Evolutionary conservation across 2,888 invertebrate species (phyloP).

Genomic region (Morinoia aosen): DNA sequence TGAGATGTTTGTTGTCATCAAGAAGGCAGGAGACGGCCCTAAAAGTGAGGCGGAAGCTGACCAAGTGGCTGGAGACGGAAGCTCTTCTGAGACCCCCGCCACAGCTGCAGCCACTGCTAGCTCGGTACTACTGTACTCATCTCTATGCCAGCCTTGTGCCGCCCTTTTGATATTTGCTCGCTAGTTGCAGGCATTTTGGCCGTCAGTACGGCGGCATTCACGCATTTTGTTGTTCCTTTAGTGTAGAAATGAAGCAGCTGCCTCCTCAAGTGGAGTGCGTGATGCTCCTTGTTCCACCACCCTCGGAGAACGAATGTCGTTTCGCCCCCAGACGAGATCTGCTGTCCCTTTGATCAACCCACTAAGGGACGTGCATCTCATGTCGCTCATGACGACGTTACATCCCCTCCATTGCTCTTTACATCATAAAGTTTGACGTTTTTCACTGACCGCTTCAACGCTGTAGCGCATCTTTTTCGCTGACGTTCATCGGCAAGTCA

Average conservation of each 20-base stretch:
- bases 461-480: constrained; percentile 18
- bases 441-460: background rate
- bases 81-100: background rate
- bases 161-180: constrained; percentile 42
- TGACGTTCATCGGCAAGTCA: background rate
- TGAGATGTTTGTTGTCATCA: constrained; percentile 29
- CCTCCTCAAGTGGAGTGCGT: background rate
- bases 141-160: constrained; percentile 13
- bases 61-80: background rate
- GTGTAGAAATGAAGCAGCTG: background rate
- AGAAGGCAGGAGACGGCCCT: constrained; percentile 26
- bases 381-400: background rate
- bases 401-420: background rate
- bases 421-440: constrained; percentile 28
- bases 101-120: background rate
- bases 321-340: background rate
- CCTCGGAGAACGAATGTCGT: background rate
- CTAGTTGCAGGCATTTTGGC: background rate
- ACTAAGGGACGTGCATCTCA: background rate
- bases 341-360: background rate
- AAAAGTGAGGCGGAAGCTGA: background rate
- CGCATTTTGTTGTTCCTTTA: constrained; percentile 34
- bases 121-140: constrained; percentile 29
- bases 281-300: background rate
- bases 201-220: constrained; percentile 15